Conservation (phyloP, 2,888 invertebrate genomes). For the Fissipunctia ypsillon region DNA sequence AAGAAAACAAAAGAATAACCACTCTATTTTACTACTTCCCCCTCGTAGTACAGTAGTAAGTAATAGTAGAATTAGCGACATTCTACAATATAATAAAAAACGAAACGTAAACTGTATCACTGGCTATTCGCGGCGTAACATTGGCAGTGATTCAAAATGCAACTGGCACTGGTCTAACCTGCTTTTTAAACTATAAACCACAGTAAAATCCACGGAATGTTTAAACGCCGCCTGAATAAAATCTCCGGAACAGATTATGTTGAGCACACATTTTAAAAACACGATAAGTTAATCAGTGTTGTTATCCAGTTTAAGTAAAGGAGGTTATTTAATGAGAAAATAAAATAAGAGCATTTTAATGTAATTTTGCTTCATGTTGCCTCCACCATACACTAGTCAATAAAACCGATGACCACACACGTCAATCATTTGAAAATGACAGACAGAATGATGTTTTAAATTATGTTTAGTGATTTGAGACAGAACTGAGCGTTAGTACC, state of each 20-base stretch:
- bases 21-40: background rate
- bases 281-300: background rate
- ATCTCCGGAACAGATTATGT: slow-evolving; percentile 8
- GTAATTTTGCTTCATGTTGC: too few species aligned
- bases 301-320: background rate
- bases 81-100: slow-evolving; percentile 11
- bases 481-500: too few species aligned
- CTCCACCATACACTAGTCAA: too few species aligned
- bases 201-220: slow-evolving; percentile 7
- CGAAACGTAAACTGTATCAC: slow-evolving; percentile 6
- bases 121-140: slow-evolving; percentile 9
- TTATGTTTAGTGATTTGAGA: too few species aligned
- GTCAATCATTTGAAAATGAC: too few species aligned
- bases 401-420: too few species aligned
- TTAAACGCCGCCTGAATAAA: slow-evolving; percentile 16
- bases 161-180: slow-evolving; percentile 34
- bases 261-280: background rate
- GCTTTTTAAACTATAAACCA: slow-evolving; percentile 46
- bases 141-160: slow-evolving; percentile 51
- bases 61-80: too few species aligned
- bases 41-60: background rate
- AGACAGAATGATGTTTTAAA: too few species aligned
- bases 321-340: background rate
- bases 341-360: too few species aligned
- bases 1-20: background rate